Evolutionary conservation across 2,888 invertebrate species (phyloP), one percentile per base, ranked within the genome.

Genomic region (Coleophora deauratella): DNA sequence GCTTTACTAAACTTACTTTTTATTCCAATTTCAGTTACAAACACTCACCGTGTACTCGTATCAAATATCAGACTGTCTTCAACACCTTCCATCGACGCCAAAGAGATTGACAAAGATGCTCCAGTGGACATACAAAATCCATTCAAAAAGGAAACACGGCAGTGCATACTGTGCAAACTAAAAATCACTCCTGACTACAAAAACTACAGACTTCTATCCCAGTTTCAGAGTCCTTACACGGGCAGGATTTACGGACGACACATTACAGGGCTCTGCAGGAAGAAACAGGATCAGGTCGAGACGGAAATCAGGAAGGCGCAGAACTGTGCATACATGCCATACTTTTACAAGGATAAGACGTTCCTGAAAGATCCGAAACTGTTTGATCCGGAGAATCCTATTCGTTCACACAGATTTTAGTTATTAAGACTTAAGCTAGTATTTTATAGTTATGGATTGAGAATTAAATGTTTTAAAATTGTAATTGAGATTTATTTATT

Each of bases 141-240:
- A 0, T 98, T 89, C 62, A 87, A 90, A 62, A 92, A 91, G 59
- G 92, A 93, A 47, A 88, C 81, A 45, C 81, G 79, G 14, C 72
- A 88, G 50, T 98, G 98, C 65, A 89, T 98, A 52, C 77, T 98
- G 9, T 98, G 98, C 70, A 90, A 91, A 74, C 70, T 93, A 45
- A 89, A 93, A 28, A 91, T 98, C n/a, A 87, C 87, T 1, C 92
- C 96, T 0, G 89, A 96, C 71, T 98, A 95, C 65, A 98, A 98
- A 77, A 99, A 99, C 76, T 90, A 92, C 0, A 90, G 95, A 55
- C 75, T 99, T 3, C 76, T 99, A 4, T 96, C 97, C 0, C 98
- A 99, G 71, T 99, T 99, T 74, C 94, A 98, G 63, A 99, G 98
- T 28, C 93, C 96, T 0, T 96, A 94, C 66, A 98, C 99, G 0